phyloP scores from a whole-genome alignment of 30 jellyfish, hydroid and myxozoan genomes.

The Cassiopea xamachana region DNA sequence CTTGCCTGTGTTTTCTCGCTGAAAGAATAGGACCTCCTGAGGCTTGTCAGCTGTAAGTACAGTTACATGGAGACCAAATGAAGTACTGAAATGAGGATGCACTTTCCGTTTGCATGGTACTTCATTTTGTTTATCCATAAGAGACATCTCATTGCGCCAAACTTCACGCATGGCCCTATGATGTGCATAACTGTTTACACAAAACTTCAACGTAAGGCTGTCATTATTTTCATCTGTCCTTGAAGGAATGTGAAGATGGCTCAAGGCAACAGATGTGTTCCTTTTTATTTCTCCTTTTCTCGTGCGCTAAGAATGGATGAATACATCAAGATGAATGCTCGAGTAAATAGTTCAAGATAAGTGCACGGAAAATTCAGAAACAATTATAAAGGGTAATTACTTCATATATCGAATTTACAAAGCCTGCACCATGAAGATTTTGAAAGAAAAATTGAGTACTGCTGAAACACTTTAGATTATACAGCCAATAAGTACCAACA shows the following conservation, averaged over 20 bases:
- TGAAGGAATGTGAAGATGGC: neutral
- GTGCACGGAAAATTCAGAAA: no score
- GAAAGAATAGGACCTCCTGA: neutral
- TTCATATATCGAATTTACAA: no score
- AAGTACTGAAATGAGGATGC: neutral
- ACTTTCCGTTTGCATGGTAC: conserved; percentile 25
- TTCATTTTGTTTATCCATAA: neutral
- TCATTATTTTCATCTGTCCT: neutral
- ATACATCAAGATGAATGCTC: neutral
- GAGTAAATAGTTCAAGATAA: no score
- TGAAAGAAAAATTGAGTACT: no score
- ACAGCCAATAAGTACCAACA: no score
- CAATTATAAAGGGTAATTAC: no score
- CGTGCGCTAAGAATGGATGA: neutral
- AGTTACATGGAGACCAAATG: conserved; percentile 10
- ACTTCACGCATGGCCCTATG: conserved; percentile 17
- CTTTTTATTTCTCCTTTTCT: conserved; percentile 2
- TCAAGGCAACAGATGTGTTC: conserved; percentile 19
- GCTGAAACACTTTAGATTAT: no score
- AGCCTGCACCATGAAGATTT: no score
- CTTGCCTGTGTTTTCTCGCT: conserved; percentile 27
- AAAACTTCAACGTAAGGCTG: neutral
- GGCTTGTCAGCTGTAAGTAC: conserved; percentile 1
- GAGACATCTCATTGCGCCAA: conserved; percentile 9
- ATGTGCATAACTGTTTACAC: neutral